These are phyloP conservation scores for Meganola albula DNA, from an alignment of 2,888 invertebrate genomes.

Conservation along the genomic window DNA sequence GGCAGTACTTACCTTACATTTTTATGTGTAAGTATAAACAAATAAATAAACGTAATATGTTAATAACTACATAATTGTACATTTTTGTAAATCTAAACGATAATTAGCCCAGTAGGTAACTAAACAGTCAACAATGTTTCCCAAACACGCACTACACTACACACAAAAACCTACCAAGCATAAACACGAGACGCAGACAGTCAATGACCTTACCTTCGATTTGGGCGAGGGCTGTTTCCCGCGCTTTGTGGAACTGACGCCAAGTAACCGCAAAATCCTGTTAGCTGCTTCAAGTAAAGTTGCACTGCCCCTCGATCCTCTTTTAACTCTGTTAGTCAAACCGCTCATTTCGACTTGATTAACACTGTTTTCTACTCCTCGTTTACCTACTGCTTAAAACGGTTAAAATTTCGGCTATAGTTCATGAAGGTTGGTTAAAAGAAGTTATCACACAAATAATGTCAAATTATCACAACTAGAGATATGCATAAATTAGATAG, in stretches of 20 bases:
- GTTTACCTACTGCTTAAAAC: slow-evolving; percentile 61
- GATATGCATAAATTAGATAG: no score
- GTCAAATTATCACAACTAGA: no score
- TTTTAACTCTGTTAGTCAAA: slow-evolving; percentile 75
- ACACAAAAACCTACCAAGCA: no score
- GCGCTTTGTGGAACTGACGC: slow-evolving; percentile 74
- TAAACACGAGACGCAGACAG: slow-evolving; percentile 42
- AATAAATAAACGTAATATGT: no score
- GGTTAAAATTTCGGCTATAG: slow-evolving; percentile 61
- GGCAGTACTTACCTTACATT: no score
- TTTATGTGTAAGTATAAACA: no score
- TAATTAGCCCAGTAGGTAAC: no score
- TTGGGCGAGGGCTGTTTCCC: slow-evolving; percentile 76
- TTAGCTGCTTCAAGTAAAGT: slow-evolving; percentile 75
- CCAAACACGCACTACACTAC: slow-evolving; percentile 9
- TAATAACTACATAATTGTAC: no score
- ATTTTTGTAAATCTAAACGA: no score
- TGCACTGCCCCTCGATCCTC: slow-evolving; percentile 76
- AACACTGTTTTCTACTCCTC: slow-evolving; percentile 54
- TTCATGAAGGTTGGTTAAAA: slow-evolving; percentile 52
- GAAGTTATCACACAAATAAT: no score
- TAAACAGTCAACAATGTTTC: no score
- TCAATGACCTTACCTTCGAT: slow-evolving; percentile 74
- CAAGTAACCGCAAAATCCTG: slow-evolving; percentile 74
- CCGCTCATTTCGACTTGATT: slow-evolving; percentile 74